Percentiles rank a stretch among this genome's conserved stretches.
Conservation (phyloP, 1,140 invertebrate species). For the Eufriesea mexicana region DNA sequence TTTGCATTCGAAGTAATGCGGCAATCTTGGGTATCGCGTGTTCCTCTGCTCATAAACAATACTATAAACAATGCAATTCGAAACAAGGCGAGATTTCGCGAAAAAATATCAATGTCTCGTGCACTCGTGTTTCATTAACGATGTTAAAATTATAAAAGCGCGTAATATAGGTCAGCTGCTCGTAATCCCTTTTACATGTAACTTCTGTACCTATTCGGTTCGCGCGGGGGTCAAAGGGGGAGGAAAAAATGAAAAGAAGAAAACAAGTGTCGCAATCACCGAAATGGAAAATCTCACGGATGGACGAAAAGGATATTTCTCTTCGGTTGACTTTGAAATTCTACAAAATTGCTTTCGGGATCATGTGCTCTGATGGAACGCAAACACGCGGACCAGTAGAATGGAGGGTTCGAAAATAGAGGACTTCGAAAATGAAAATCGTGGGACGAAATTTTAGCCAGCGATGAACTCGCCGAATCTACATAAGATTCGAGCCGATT, state of each 20-base stretch:
- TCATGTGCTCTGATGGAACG: conserved; percentile 26
- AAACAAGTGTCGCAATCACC: conserved; percentile 28
- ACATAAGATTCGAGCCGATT: neutral
- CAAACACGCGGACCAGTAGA: neutral
- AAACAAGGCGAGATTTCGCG: neutral
- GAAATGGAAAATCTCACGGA: conserved; percentile 43
- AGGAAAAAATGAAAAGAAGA: neutral
- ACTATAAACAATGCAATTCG: too few species aligned
- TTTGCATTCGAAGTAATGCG: too few species aligned
- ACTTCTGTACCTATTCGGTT: conserved; percentile 6
- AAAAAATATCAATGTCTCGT: neutral
- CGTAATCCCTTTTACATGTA: conserved; percentile 9
- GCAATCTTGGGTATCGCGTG: neutral
- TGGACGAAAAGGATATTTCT: conserved; percentile 25
- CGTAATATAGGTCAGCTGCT: conserved; percentile 20
- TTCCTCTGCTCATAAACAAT: neutral
- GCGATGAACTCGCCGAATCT: neutral
- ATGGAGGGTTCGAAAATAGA: conserved; percentile 22
- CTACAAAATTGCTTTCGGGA: conserved; percentile 46
- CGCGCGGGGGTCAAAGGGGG: neutral
- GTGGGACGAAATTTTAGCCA: neutral
- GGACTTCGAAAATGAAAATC: conserved; percentile 16
- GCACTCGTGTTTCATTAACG: neutral
- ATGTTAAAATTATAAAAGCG: conserved; percentile 19
- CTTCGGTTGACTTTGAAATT: conserved; percentile 48